A percentile compares a stretch with the other conserved stretches of the same genome.
These are phyloP conservation scores for Zosterops hypoxanthus DNA, from an alignment of 2,113 vertebrate genomes.

Conservation along the genomic window DNA sequence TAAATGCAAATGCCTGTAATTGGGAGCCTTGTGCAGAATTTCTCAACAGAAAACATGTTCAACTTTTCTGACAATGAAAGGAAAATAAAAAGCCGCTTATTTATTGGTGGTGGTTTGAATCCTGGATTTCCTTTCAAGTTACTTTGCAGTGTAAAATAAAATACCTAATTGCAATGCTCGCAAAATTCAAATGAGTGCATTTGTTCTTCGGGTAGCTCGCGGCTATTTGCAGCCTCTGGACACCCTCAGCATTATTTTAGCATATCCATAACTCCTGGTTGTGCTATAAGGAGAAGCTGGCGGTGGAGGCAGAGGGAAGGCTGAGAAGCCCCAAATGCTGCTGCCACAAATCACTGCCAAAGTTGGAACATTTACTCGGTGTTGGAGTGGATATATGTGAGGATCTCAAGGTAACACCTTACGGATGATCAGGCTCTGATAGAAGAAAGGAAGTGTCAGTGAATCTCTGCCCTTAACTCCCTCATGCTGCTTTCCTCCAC, in stretches of 20 bases:
- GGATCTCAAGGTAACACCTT: background rate
- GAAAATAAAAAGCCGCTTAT: slow-evolving; percentile 54
- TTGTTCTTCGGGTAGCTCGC: slow-evolving; percentile 11
- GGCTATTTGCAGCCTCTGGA: slow-evolving; percentile 34
- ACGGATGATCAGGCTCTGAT: background rate
- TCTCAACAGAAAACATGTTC: slow-evolving; percentile 54
- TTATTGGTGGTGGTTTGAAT: slow-evolving; percentile 51
- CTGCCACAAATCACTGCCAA: background rate
- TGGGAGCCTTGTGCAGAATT: slow-evolving; percentile 56
- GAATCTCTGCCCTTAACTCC: background rate
- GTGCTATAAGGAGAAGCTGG: background rate
- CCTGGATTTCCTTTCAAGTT: slow-evolving; percentile 59
- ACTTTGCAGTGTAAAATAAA: slow-evolving; percentile 57
- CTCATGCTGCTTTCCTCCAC: background rate
- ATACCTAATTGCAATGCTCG: slow-evolving; percentile 38
- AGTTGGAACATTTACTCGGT: background rate
- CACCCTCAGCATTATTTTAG: slow-evolving; percentile 23
- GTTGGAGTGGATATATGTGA: background rate
- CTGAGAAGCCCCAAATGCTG: background rate
- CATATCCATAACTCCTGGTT: slow-evolving; percentile 16
- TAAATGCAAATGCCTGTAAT: slow-evolving; percentile 69
- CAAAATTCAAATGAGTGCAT: slow-evolving; percentile 40
- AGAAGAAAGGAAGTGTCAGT: background rate
- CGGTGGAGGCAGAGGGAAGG: background rate
- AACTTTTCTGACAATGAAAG: slow-evolving; percentile 58